Base-by-base conservation (phyloP, 2,113 vertebrate genomes). In the Callipepla squamata region DNA sequence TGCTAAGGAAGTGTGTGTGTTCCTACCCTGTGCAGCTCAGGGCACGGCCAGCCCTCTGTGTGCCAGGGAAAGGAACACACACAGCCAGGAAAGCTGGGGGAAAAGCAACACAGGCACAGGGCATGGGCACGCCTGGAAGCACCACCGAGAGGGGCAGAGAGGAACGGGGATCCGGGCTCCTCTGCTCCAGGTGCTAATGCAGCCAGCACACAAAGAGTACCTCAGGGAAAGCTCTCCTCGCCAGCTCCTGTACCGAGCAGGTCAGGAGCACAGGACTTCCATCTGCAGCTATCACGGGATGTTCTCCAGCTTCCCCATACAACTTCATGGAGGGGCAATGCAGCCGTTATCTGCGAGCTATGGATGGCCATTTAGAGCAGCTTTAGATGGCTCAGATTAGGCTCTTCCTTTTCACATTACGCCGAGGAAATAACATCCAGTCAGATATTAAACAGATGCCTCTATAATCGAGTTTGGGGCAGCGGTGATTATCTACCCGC, bases 401-500 rank as follows among this genome's bases (percentile, higher is more conserved):
- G 65, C 63, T 28, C n/a, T 85, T 82, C 76, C 51, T 55, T 79
- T 47, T 40, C 78, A 73, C 32, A 72, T 47, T 87, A 85, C 0
- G 0, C 68, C 67, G 85, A 84, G 84, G 50, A 92, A 87, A 77
- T 9, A 58, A 55, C 11, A 11, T 65, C 79, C 42, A 58, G 1
- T 36, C 68, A 70, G 89, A 91, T 65, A 68, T n/a, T 70, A 67
- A 59, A 69, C 89, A 96, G 81, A 92, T 69, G 81, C 57, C 85
- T 30, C 72, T 85, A 30, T 92, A 96, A 93, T 66, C 26, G 20
- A 87, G 51, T 82, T 91, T 61, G 80, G 81, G 84, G 68, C 80
- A 67, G 7, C 63, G 84, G 44, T 34, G 40, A 93, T 86, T 69
- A 94, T 57, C 68, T 68, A 81, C 61, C 45, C 19, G 36, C 63